Base-by-base conservation (phyloP, 1,140 invertebrate genomes). In the Drosophila insularis region DNA sequence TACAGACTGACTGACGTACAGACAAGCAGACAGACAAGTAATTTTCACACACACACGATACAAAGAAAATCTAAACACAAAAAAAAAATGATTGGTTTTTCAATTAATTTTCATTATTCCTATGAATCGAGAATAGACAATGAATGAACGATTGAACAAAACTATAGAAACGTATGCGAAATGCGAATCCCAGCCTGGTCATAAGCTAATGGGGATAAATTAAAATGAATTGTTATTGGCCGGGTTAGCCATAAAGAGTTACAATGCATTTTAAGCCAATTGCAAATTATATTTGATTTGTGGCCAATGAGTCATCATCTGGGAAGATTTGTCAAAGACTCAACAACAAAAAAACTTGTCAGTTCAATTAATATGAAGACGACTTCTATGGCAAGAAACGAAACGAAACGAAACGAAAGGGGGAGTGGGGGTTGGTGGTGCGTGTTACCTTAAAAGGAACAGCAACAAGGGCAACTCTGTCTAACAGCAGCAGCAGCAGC, bases 191-290 rank as follows among this genome's bases (percentile, higher is more conserved):
- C 67, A 35, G 39, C 54, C 71, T 71, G 78, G 11, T 50, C 71
- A 31, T 55, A 80, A 61, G 70, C 77, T 63, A 53, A 62, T 67
- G 77, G 71, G 71, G 64, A 39, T 74, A 74, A 74, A 87, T 87
- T 77, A 80, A 87, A 84, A 84, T 70, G 70, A 80, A 89, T 89
- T 82, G 74, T 85, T 89, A 89, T 89, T 62, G 62, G 73, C 55
- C 43, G 14, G 43, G 43, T 46, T 50, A 27, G 7, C 78, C 74
- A 89, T 89, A 80, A 87, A 82, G 31, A 66, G 70, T 68, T 72
- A 79, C 82, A 87, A 85, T 77, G 73, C 69, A 78, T 53, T 53
- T 68, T 62, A 77, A 54, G 53, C 61, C 8, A 35, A 56, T 66
- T 80, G 79, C 78, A 76, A 81, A 50, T 50, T 14, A 1, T 19